Conservation (phyloP, 1,140 invertebrate genomes). For the Tetragonula clypearis region DNA sequence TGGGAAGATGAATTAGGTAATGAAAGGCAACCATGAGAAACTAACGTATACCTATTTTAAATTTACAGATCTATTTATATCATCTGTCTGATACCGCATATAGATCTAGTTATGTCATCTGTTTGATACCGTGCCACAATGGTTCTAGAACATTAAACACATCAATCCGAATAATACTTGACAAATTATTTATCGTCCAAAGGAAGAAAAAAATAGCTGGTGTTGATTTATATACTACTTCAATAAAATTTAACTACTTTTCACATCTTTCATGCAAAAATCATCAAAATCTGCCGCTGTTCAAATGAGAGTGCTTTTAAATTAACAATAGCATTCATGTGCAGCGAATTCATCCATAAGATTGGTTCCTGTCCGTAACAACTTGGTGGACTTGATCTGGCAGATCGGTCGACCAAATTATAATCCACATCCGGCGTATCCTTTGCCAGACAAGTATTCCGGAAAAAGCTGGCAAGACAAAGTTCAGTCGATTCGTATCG, state of each 20-base stretch:
- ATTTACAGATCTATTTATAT: not conserved
- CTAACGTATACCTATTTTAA: not conserved
- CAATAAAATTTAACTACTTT: not conserved
- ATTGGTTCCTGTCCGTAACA: conserved; percentile 86
- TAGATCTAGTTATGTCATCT: not conserved
- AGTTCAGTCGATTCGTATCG: conserved; percentile 85
- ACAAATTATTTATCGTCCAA: not conserved
- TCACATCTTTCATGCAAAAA: not conserved
- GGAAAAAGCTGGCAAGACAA: conserved; percentile 89
- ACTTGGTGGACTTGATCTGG: conserved; percentile 93
- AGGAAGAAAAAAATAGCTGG: not conserved
- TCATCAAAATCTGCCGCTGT: not conserved
- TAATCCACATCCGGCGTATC: conserved; percentile 80
- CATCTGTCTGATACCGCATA: not conserved
- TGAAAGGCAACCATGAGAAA: not conserved
- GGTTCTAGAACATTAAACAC: not conserved
- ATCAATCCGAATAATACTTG: not conserved
- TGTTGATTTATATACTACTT: not conserved
- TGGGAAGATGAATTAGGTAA: conserved; percentile 84
- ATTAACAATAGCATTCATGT: conserved; percentile 56
- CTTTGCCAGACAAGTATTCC: conserved; percentile 83
- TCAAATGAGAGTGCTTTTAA: not conserved
- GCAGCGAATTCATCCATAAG: conserved; percentile 81
- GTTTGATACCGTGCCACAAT: not conserved
- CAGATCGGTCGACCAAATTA: conserved; percentile 83